phyloP scores from a whole-genome alignment of 1,140 invertebrate species.

The Lordiphosa collinella region DNA sequence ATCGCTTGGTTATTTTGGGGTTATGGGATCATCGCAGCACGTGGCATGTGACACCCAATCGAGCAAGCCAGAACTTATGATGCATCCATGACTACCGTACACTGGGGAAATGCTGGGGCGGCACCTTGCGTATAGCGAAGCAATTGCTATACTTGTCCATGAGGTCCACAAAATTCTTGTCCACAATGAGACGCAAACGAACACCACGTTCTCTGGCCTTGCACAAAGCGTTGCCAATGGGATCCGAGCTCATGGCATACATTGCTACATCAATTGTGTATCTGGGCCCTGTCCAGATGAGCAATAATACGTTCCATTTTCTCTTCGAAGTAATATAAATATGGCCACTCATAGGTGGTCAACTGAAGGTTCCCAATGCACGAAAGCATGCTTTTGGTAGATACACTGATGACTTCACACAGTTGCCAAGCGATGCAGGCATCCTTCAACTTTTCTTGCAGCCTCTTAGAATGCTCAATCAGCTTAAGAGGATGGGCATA shows the following conservation, averaged over 20 bases:
- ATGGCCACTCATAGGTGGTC: background rate
- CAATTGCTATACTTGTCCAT: background rate
- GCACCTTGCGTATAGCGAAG: too few relatives aligned
- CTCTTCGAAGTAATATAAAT: background rate
- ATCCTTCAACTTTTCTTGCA: too few relatives aligned
- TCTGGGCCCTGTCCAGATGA: slow-evolving; percentile 4
- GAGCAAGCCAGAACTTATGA: too few relatives aligned
- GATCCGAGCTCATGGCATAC: slow-evolving; percentile 2
- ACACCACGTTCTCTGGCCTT: slow-evolving; percentile 11
- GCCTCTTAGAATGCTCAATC: too few relatives aligned
- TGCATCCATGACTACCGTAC: too few relatives aligned
- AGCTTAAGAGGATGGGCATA: too few relatives aligned
- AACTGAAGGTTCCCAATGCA: background rate
- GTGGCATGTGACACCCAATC: too few relatives aligned
- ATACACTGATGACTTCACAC: too few relatives aligned
- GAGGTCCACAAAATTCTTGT: background rate
- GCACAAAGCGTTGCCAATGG: background rate
- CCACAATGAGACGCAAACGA: slow-evolving; percentile 10
- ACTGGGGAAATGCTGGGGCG: too few relatives aligned
- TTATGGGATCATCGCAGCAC: too few relatives aligned
- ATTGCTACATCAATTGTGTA: slow-evolving; percentile 27
- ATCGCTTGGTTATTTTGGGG: too few relatives aligned
- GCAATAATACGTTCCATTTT: background rate
- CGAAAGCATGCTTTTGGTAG: background rate
- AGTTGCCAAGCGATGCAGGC: slow-evolving; percentile 4